A percentile compares a stretch with the other conserved stretches of the same genome.
phyloP scores from a whole-genome alignment of 2,888 invertebrate species.

The Parthenolecanium corni region DNA sequence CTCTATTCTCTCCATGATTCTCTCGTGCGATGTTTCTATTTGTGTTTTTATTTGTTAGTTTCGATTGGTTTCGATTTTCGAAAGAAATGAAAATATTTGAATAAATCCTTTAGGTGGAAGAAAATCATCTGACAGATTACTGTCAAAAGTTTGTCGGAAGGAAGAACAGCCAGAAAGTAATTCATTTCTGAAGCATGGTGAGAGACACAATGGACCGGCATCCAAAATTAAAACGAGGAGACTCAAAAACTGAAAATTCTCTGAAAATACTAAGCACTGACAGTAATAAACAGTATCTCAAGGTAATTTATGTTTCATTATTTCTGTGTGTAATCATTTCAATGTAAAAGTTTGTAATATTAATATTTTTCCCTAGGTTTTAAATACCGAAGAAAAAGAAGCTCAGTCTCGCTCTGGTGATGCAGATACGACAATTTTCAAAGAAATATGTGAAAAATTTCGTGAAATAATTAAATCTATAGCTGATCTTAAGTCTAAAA shows the following conservation, averaged over 20 bases:
- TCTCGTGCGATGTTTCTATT: too few relatives aligned
- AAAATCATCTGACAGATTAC: too few relatives aligned
- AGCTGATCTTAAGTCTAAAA: background rate
- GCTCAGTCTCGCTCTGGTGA: constrained; percentile 7
- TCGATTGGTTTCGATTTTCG: too few relatives aligned
- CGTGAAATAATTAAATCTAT: constrained; percentile 21
- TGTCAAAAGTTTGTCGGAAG: too few relatives aligned
- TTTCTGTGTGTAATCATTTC: background rate
- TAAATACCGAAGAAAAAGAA: constrained; percentile 20
- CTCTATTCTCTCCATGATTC: too few relatives aligned
- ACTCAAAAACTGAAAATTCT: constrained; percentile 15
- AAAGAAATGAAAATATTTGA: too few relatives aligned
- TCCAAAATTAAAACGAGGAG: constrained; percentile 18
- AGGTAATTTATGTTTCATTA: background rate
- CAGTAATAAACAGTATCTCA: background rate
- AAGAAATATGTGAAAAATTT: constrained; percentile 14
- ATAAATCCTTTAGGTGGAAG: too few relatives aligned
- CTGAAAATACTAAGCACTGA: background rate
- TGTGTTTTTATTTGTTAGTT: too few relatives aligned
- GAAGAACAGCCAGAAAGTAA: too few relatives aligned
- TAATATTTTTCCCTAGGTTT: background rate
- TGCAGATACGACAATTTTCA: background rate
- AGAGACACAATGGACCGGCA: constrained; percentile 12
- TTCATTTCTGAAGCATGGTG: too few relatives aligned
- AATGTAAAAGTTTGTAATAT: background rate